Conservation (phyloP, 2,113 vertebrate genomes). For the Parotia lawesii region DNA sequence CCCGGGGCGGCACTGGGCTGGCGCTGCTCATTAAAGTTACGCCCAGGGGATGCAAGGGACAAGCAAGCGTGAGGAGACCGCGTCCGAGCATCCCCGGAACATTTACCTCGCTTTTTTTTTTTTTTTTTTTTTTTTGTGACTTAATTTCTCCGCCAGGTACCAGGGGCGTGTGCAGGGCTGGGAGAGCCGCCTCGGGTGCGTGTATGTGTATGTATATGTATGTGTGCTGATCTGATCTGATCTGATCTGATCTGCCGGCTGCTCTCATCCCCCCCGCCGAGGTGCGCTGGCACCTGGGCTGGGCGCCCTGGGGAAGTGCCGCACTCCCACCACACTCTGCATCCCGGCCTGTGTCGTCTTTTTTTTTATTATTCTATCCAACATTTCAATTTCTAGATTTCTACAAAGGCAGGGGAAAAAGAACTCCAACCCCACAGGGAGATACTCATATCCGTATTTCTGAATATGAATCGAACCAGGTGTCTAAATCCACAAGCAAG, state of each 20-base stretch:
- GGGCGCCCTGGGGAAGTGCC: too few relatives aligned
- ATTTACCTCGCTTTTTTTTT: not conserved
- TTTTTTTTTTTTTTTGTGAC: too few relatives aligned
- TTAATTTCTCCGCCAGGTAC: not conserved
- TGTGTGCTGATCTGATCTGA: not conserved
- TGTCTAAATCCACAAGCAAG: not conserved
- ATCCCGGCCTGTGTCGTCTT: not conserved
- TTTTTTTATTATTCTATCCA: too few relatives aligned
- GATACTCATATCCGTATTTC: rapidly evolving
- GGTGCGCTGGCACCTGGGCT: not conserved
- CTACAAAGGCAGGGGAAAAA: rapidly evolving
- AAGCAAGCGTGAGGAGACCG: rapidly evolving
- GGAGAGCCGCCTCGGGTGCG: not conserved
- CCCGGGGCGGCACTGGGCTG: too few relatives aligned
- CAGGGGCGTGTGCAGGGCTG: not conserved
- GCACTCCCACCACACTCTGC: not conserved
- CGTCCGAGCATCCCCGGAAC: not conserved
- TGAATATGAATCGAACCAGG: not conserved
- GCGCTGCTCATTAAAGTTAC: not conserved
- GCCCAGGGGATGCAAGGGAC: rapidly evolving
- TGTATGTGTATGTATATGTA: not conserved
- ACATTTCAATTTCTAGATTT: not conserved
- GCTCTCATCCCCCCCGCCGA: not conserved
- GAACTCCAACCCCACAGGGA: too few relatives aligned
- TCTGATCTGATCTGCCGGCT: not conserved